Evolutionary conservation across 2,113 vertebrate genomes (phyloP), one percentile per base, ranked within the genome.

Genomic region (Apistogramma diplotaenia): DNA sequence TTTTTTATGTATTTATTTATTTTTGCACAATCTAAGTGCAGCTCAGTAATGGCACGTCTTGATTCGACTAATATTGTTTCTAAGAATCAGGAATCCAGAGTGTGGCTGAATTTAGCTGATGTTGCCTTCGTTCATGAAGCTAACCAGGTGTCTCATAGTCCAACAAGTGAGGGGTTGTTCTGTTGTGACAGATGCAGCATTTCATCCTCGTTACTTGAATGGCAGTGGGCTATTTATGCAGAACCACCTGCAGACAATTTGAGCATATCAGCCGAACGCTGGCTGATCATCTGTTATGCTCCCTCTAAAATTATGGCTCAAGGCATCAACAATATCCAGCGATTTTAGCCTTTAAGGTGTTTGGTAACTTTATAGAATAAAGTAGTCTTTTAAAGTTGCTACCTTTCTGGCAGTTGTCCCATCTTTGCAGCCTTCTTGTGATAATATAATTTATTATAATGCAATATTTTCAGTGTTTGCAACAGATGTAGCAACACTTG

Each of bases 241-340:
- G 7, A 91, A 76, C 79, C 92, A 94, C 92, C 93, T 92, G 91
- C 84, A 89, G 71, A 85, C 76, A 84, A 88, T 88, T 85, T 85
- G 51, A 88, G 54, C 76, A 49, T 77, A 49, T 79, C 37, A 46
- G 72, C 29, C 46, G n/a, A 76, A 57, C 57, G 54, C 1, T 9
- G 71, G 55, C 79, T 76, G 65, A 70, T 79, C 78, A 74, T 76
- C 55, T 60, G 27, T 73, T 21, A 3, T n/a, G 11, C 40, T 60
- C 7, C 7, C 55, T 61, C 67, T 76, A 70, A 84, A 84, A 76
- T 84, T 60, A 25, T 31, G 46, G 70, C 58, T 80, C 16, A 65
- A 56, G 7, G 13, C 25, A 2, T 74, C 29, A 65, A 19, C 23
- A 10, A 13, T 84, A 43, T 77, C 51, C 60, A 46, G 15, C 33